A percentile compares a stretch with the other conserved stretches of the same genome.
Conservation (phyloP, 2,888 invertebrate species). For the Helicoverpa assulta region DNA sequence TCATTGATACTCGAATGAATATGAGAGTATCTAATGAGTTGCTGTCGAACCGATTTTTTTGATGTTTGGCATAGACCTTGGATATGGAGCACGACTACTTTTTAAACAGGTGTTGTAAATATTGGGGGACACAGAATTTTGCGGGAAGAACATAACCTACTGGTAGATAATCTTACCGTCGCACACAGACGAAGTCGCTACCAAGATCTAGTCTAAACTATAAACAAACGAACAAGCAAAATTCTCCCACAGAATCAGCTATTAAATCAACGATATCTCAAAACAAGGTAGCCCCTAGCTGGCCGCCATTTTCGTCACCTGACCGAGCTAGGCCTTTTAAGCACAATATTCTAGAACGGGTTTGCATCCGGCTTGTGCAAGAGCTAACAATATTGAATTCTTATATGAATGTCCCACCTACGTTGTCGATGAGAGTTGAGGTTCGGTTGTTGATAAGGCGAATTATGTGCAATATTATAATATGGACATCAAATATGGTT, state of each 20-base stretch:
- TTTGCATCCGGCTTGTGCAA: slow-evolving; percentile 65
- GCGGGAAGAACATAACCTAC: no score
- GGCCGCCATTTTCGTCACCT: slow-evolving; percentile 56
- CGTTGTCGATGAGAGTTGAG: slow-evolving; percentile 12
- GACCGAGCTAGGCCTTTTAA: slow-evolving; percentile 59
- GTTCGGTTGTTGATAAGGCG: no score
- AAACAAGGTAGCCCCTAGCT: slow-evolving; percentile 28
- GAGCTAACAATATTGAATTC: slow-evolving; percentile 49
- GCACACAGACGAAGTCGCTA: no score
- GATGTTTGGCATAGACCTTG: no score
- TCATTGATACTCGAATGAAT: no score
- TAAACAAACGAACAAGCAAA: neutral
- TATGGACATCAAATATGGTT: neutral
- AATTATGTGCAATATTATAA: neutral
- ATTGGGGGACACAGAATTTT: no score
- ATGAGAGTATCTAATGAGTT: no score
- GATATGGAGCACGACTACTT: no score
- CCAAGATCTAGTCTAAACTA: neutral
- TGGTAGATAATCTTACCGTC: no score
- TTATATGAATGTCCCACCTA: slow-evolving; percentile 59
- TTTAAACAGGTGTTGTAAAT: no score
- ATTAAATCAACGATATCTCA: slow-evolving; percentile 25
- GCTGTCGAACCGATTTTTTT: no score
- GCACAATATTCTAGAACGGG: slow-evolving; percentile 64
- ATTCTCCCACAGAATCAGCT: slow-evolving; percentile 13